Evolutionary conservation across 2,888 invertebrate species (phyloP).

Genomic region (Leptinotarsa rubiginosa): DNA sequence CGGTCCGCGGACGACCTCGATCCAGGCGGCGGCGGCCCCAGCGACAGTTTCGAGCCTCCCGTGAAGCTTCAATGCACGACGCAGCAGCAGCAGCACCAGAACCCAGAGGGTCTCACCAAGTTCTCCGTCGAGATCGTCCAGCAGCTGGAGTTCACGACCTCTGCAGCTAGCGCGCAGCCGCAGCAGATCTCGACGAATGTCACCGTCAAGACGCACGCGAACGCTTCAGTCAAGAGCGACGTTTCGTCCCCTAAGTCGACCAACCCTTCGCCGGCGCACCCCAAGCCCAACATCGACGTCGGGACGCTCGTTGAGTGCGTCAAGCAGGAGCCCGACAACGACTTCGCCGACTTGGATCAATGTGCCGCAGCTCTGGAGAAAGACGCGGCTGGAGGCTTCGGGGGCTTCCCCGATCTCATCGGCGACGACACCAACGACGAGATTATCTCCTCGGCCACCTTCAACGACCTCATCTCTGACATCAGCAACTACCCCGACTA

Average conservation of each 20-base stretch:
- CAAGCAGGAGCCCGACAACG: conserved; percentile 76
- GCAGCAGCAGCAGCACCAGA: conserved; percentile 64
- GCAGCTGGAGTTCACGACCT: conserved; percentile 89
- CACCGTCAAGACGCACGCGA: conserved; percentile 85
- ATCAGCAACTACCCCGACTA: conserved; percentile 76
- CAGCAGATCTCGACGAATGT: conserved; percentile 94
- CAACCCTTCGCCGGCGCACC: conserved; percentile 66
- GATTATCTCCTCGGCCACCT: conserved; percentile 79
- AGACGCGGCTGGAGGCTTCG: conserved; percentile 82
- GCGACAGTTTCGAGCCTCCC: conserved; percentile 76
- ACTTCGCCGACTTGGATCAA: conserved; percentile 87
- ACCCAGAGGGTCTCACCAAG: conserved; percentile 72
- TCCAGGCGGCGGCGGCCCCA: conserved; percentile 62
- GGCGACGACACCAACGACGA: conserved; percentile 87
- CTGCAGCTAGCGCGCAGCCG: conserved; percentile 86
- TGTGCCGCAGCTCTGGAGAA: conserved; percentile 89
- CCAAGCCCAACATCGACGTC: conserved; percentile 63
- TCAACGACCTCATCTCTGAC: conserved; percentile 89
- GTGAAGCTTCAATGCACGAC: conserved; percentile 79
- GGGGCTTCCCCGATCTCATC: conserved; percentile 84
- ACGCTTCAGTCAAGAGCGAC: conserved; percentile 75
- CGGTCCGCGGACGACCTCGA: conserved; percentile 78
- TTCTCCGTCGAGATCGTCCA: conserved; percentile 95
- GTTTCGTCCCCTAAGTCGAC: conserved; percentile 69
- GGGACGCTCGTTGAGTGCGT: conserved; percentile 81